Conservation (phyloP, 2,797 vertebrate species). For the Denticeps clupeoides region DNA sequence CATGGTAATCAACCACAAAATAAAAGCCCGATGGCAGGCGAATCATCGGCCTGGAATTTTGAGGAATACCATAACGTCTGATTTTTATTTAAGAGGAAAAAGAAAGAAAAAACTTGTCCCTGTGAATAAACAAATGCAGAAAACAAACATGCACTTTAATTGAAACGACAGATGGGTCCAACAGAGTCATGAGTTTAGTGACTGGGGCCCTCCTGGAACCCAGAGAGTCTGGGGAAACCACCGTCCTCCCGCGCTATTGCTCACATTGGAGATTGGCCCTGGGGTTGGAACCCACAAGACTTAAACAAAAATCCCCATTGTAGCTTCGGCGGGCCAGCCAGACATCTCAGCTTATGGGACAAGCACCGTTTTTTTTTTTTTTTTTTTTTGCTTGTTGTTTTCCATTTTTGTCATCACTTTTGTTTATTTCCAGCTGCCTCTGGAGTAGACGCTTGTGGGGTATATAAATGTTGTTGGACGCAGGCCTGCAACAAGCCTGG, state of each 20-base stretch:
- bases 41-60: conserved; percentile 59
- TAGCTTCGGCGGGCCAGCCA: conserved; percentile 43
- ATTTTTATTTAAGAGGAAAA: conserved; percentile 40
- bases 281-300: conserved; percentile 50
- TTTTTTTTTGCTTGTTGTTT: conserved; percentile 46
- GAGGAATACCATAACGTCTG: conserved; percentile 58
- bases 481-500: neutral
- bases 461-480: neutral
- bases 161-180: conserved; percentile 48
- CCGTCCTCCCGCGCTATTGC: conserved; percentile 43
- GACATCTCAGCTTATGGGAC: conserved; percentile 42
- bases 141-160: conserved; percentile 52
- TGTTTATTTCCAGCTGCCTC: conserved; percentile 40
- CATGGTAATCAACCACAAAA: conserved; percentile 52
- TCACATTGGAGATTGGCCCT: conserved; percentile 44
- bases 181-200: conserved; percentile 28
- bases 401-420: conserved; percentile 39
- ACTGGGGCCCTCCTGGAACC: conserved; percentile 43
- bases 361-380: no score
- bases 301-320: conserved; percentile 51
- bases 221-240: conserved; percentile 40
- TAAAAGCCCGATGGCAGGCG: conserved; percentile 37
- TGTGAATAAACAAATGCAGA: conserved; percentile 56
- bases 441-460: conserved; percentile 5
- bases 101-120: conserved; percentile 44